These are phyloP conservation scores for Nezara viridula DNA, from an alignment of 2,888 invertebrate species.

Conservation along the genomic window DNA sequence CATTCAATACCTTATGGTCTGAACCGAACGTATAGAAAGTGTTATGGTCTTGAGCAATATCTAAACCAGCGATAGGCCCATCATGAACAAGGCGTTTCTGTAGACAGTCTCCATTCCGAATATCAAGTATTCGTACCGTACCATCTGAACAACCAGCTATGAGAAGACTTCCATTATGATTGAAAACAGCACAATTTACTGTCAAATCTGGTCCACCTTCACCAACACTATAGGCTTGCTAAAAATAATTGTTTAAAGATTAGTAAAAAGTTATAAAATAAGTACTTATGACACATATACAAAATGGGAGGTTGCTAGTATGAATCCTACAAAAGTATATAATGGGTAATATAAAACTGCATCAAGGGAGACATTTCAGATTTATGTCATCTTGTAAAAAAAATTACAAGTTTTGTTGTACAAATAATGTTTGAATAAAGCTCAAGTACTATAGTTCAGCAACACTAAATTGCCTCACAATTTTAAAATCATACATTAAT, in stretches of 20 bases:
- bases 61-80: slow-evolving; percentile 72
- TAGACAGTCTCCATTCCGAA: slow-evolving; percentile 72
- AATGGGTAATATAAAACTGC: too few species aligned
- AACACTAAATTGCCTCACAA: not conserved
- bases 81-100: slow-evolving; percentile 73
- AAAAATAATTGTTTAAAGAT: slow-evolving; percentile 37
- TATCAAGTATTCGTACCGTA: slow-evolving; percentile 73
- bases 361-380: too few species aligned
- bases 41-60: slow-evolving; percentile 73
- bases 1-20: slow-evolving; percentile 72
- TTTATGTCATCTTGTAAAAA: too few species aligned
- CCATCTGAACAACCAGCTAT: slow-evolving; percentile 75
- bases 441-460: too few species aligned
- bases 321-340: too few species aligned
- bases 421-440: too few species aligned
- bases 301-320: not conserved
- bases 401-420: too few species aligned
- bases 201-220: slow-evolving; percentile 64
- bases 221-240: slow-evolving; percentile 64
- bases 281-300: not conserved
- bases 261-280: not conserved
- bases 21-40: slow-evolving; percentile 73
- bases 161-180: slow-evolving; percentile 75
- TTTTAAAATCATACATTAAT: not conserved
- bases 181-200: slow-evolving; percentile 73